Conservation (phyloP, 2,888 invertebrate genomes). For the Polymixis lichenea region DNA sequence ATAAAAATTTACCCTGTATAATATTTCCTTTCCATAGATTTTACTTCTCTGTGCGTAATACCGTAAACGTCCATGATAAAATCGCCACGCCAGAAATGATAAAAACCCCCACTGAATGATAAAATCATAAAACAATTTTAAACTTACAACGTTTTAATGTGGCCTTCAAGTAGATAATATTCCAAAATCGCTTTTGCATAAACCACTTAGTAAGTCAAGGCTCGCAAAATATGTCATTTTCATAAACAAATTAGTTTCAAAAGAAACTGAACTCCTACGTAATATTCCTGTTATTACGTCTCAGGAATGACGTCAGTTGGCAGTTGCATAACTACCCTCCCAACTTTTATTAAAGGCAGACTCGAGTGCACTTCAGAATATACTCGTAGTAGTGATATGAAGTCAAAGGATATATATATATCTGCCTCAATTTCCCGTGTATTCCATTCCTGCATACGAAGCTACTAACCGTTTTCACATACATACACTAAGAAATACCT, state of each 20-base stretch:
- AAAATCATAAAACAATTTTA: neutral
- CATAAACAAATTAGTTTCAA: neutral
- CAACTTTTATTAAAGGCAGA: conserved; percentile 39
- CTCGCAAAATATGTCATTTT: neutral
- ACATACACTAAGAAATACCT: neutral
- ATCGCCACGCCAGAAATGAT: neutral
- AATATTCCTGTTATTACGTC: conserved; percentile 25
- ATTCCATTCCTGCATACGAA: neutral
- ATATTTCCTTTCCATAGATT: too few species aligned
- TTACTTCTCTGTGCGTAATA: neutral
- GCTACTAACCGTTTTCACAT: neutral
- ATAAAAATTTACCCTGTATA: too few species aligned
- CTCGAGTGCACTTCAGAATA: conserved; percentile 9
- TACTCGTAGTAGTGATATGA: neutral
- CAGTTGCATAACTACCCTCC: conserved; percentile 6
- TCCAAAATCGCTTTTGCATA: neutral
- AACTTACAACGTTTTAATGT: neutral
- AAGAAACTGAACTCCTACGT: conserved; percentile 8
- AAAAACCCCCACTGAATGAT: too few species aligned
- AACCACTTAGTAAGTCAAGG: neutral
- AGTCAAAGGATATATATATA: conserved; percentile 29
- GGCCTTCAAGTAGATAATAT: neutral
- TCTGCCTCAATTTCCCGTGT: neutral
- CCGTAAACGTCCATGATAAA: neutral
- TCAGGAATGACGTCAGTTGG: conserved; percentile 24